Evolutionary conservation across 2,888 invertebrate genomes (phyloP).

Genomic region (Dasypogon diadema): DNA sequence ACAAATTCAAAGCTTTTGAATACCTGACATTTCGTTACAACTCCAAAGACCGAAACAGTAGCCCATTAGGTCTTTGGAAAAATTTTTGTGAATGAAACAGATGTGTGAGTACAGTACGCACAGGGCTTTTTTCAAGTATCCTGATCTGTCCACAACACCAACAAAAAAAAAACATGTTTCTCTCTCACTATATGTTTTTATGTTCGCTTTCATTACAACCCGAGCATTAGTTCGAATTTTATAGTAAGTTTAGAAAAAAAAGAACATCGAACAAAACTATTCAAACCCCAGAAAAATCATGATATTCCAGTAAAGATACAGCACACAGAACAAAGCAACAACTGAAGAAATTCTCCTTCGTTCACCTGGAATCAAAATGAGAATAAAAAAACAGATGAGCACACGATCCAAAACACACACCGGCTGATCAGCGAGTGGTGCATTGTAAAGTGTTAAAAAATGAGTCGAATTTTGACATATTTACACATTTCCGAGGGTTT

Average conservation of each 20-base stretch:
- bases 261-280: not conserved
- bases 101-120: not conserved
- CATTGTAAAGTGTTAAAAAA: conserved; percentile 43
- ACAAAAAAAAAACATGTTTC: too few relatives aligned
- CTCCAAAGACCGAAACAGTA: too few relatives aligned
- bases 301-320: too few relatives aligned
- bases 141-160: not conserved
- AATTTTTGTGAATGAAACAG: conserved; percentile 16
- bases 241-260: not conserved
- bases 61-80: too few relatives aligned
- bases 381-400: not conserved
- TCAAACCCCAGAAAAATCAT: too few relatives aligned
- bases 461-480: conserved; percentile 53
- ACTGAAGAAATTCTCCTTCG: too few relatives aligned
- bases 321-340: too few relatives aligned
- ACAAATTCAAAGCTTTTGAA: too few relatives aligned
- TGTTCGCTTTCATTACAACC: not conserved
- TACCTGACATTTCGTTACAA: too few relatives aligned
- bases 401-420: not conserved
- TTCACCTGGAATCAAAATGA: not conserved
- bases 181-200: not conserved
- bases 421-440: not conserved
- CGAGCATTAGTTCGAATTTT: too few relatives aligned
- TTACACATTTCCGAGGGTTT: too few relatives aligned
- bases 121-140: too few relatives aligned